Evolutionary conservation across 2,888 invertebrate genomes (phyloP), one percentile per base, ranked within the genome.

Genomic region (Peribatodes rhomboidaria): DNA sequence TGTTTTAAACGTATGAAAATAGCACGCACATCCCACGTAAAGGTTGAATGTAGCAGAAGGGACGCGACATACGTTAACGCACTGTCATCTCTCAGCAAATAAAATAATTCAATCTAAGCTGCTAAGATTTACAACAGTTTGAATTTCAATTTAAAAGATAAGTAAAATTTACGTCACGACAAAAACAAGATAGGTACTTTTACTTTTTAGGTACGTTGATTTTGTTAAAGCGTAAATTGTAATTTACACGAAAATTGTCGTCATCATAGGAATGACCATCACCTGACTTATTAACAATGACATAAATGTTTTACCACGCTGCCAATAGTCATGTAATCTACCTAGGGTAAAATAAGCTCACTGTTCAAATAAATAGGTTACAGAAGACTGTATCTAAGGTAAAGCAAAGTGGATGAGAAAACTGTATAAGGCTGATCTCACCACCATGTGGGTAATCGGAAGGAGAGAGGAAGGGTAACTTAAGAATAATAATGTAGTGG

Each of bases 61-160:
- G 47, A 55, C 39, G 62, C 68, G 63, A 63, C 67, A 69, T 52
- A 60, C 55, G 65, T 37, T 65, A 65, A 67, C 56, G 52, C 66
- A 50, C 59, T 56, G 66, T 71, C 68, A 80, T 79, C 73, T 71
- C 60, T 74, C 52, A 33, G 68, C 73, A 83, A 84, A 85, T 77
- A 79, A 69, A 67, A 67, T 54, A 47, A 73, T 70, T 58, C 74
- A 79, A 79, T 79, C 75, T 80, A 77, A 81, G 74, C 72, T 69
- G 71, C 70, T 74, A 68, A 70, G 65, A 62, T 70, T 77, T 75
- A 77, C 49, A 69, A 76, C 73, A 78, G 67, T 62, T 69, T 70
- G 71, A 71, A 76, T 78, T 73, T 71, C 56, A 71, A 74, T 60
- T 73, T 65, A 70, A 27, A 27, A 27, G 77, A 78, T 78, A 79